Evolutionary conservation across 35 echinoderm and acorn worm species (phyloP).

Genomic region (Acanthaster planci): DNA sequence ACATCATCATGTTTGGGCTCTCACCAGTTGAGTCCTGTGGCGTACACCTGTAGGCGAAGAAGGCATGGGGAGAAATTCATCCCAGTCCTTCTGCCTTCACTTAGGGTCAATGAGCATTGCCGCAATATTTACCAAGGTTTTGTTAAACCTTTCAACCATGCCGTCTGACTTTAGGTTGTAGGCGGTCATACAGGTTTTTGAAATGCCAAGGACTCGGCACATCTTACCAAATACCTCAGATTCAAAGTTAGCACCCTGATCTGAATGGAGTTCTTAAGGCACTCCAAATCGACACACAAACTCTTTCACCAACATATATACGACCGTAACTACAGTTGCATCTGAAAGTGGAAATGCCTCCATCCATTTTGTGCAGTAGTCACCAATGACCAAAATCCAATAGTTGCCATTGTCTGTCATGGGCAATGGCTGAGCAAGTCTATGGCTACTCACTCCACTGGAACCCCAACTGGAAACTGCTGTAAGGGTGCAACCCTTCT

Average conservation of each 20-base stretch:
- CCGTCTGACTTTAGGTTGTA: too few relatives aligned
- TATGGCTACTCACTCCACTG: conserved; percentile 51
- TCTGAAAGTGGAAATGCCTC: conserved; percentile 47
- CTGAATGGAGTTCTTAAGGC: conserved; percentile 43
- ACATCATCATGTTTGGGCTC: too few relatives aligned
- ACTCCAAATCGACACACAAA: conserved; percentile 48
- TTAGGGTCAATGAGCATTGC: too few relatives aligned
- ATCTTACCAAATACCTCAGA: conserved; percentile 26
- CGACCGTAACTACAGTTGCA: conserved; percentile 47
- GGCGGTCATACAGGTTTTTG: too few relatives aligned
- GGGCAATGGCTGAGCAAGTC: conserved; percentile 60
- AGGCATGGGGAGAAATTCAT: too few relatives aligned
- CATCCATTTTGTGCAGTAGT: conserved; percentile 60
- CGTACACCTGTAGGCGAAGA: too few relatives aligned
- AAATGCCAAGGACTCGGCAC: conserved; percentile 42
- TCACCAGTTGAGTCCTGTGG: too few relatives aligned
- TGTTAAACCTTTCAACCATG: too few relatives aligned
- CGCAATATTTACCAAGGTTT: too few relatives aligned
- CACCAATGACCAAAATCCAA: conserved; percentile 48
- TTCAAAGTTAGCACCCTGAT: conserved; percentile 62
- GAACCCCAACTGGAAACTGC: conserved; percentile 10
- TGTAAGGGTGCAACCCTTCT: conserved; percentile 28
- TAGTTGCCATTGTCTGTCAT: conserved; percentile 36
- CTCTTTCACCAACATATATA: conserved; percentile 32
- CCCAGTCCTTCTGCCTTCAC: too few relatives aligned